These are phyloP conservation scores for Horisme vitalbata DNA, from an alignment of 2,888 invertebrate species.

Conservation along the genomic window DNA sequence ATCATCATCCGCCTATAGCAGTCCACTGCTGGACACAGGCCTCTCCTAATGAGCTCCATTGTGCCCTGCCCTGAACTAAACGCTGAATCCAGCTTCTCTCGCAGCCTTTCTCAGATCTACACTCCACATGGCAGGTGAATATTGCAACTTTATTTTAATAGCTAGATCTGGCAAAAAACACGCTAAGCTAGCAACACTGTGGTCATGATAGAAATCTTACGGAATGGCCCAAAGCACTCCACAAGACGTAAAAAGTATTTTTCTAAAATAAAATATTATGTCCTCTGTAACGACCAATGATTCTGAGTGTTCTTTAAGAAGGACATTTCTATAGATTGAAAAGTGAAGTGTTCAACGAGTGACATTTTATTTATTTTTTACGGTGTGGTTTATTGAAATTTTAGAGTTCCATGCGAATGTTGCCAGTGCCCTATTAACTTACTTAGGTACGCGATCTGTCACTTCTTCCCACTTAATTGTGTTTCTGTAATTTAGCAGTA, in stretches of 20 bases:
- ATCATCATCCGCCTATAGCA: too few species aligned
- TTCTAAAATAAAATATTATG: slow-evolving; percentile 20
- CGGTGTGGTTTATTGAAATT: slow-evolving; percentile 2
- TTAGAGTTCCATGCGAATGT: slow-evolving; percentile 10
- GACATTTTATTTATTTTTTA: slow-evolving; percentile 17
- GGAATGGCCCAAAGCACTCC: slow-evolving; percentile 23
- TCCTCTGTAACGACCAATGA: slow-evolving; percentile 14
- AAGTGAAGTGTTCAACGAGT: not conserved
- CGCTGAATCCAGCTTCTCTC: too few species aligned
- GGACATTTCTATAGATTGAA: slow-evolving; percentile 14
- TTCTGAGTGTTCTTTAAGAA: slow-evolving; percentile 6
- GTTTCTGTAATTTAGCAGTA: too few species aligned
- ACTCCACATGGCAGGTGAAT: too few species aligned
- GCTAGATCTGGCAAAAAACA: slow-evolving; percentile 15
- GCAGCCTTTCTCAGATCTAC: too few species aligned
- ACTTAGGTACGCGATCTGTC: too few species aligned
- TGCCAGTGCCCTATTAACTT: too few species aligned
- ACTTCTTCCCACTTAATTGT: too few species aligned
- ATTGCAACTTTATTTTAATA: too few species aligned
- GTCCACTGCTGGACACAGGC: too few species aligned
- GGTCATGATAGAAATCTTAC: slow-evolving; percentile 20
- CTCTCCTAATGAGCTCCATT: too few species aligned
- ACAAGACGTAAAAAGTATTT: slow-evolving; percentile 9
- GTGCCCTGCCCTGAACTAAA: too few species aligned
- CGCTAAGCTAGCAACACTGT: not conserved